Percentiles rank a stretch among this genome's conserved stretches.
phyloP scores from a whole-genome alignment of 2,888 invertebrate species.

The Artemia sp. region DNA sequence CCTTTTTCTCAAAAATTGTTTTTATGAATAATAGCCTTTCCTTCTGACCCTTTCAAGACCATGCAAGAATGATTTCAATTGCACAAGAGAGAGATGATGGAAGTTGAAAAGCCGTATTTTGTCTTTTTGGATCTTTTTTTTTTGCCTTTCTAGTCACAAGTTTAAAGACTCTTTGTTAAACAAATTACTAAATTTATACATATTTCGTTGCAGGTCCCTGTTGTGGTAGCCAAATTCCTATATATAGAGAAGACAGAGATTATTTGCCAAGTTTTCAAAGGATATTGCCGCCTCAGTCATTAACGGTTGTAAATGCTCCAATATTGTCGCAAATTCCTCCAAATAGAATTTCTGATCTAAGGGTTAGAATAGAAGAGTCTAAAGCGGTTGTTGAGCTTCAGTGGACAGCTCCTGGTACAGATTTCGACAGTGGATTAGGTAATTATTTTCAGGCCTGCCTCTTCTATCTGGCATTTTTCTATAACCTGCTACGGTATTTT shows the following conservation, averaged over 20 bases:
- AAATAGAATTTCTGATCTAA: constrained; percentile 41
- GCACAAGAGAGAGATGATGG: too few relatives aligned
- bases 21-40: too few relatives aligned
- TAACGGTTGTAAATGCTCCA: background rate
- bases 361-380: constrained; percentile 34
- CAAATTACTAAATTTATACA: too few relatives aligned
- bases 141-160: too few relatives aligned
- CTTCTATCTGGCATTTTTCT: too few relatives aligned
- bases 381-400: constrained; percentile 38
- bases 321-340: constrained; percentile 30
- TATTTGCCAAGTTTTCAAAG: constrained; percentile 4
- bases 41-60: too few relatives aligned
- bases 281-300: background rate
- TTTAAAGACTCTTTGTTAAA: too few relatives aligned
- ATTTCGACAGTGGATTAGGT: constrained; percentile 29
- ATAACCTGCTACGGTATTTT: background rate
- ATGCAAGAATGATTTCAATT: too few relatives aligned
- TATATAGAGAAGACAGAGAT: background rate
- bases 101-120: too few relatives aligned
- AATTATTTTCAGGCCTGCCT: background rate
- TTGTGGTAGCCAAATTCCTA: background rate
- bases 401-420: constrained; percentile 42
- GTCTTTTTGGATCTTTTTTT: too few relatives aligned
- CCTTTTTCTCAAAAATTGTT: too few relatives aligned
- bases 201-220: background rate